A percentile compares a stretch with the other conserved stretches of the same genome.
Evolutionary conservation across 2,797 vertebrate genomes (phyloP).

Genomic region (Liasis olivaceus): DNA sequence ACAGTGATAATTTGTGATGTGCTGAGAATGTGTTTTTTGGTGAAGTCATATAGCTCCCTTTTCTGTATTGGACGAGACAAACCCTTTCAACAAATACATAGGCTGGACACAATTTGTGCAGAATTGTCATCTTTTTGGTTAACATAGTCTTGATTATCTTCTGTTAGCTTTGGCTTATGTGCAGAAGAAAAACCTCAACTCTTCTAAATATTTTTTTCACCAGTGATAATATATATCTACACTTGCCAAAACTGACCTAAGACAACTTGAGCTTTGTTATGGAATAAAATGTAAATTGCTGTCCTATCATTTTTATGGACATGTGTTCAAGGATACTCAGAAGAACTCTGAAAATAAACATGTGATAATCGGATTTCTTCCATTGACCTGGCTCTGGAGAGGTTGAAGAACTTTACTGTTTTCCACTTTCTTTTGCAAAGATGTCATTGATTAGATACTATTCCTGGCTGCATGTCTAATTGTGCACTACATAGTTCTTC

Average conservation of each 20-base stretch:
- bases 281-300: neutral
- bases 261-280: neutral
- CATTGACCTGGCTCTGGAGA: neutral
- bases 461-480: neutral
- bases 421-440: neutral
- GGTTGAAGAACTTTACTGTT: neutral
- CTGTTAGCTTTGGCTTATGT: neutral
- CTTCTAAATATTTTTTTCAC: neutral
- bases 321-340: neutral
- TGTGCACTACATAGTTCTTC: neutral
- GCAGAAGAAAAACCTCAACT: neutral
- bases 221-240: neutral
- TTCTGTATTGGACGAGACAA: neutral
- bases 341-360: neutral
- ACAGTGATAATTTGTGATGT: neutral
- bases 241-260: neutral
- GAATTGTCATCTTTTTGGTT: neutral
- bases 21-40: neutral
- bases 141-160: neutral
- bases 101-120: neutral
- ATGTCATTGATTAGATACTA: neutral
- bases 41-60: neutral
- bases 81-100: neutral
- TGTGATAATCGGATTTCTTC: neutral
- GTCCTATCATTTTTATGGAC: neutral